Evolutionary conservation across 2,888 invertebrate genomes (phyloP).

Genomic region (Notodonta dromedarius): DNA sequence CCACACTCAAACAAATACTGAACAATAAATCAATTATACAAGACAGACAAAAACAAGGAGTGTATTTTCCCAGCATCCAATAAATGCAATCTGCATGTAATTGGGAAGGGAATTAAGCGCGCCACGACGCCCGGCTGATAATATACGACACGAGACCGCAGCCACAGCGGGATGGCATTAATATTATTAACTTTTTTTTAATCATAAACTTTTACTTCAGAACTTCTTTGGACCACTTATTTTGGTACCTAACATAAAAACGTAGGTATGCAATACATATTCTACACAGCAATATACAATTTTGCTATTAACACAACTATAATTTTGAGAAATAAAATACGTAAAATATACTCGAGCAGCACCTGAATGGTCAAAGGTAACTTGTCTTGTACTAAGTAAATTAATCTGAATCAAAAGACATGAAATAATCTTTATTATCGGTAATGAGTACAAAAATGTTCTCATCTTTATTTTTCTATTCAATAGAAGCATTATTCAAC

Average conservation of each 20-base stretch:
- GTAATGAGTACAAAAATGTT: neutral
- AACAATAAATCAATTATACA: neutral
- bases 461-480: neutral
- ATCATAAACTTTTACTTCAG: no score
- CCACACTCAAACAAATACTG: neutral
- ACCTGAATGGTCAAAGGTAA: no score
- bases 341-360: no score
- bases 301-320: no score
- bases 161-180: neutral
- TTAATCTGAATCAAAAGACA: neutral
- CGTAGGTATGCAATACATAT: no score
- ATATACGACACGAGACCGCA: neutral
- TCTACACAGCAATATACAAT: no score
- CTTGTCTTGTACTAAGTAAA: no score
- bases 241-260: no score
- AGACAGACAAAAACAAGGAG: constrained; percentile 1
- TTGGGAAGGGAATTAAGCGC: neutral
- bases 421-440: neutral
- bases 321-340: no score
- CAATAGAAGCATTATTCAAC: neutral
- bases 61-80: neutral
- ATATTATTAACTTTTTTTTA: no score
- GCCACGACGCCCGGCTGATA: neutral
- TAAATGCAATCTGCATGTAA: neutral
- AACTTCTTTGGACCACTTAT: no score